Conservation (phyloP, 2,797 vertebrate species). For the Danio kyathit region DNA sequence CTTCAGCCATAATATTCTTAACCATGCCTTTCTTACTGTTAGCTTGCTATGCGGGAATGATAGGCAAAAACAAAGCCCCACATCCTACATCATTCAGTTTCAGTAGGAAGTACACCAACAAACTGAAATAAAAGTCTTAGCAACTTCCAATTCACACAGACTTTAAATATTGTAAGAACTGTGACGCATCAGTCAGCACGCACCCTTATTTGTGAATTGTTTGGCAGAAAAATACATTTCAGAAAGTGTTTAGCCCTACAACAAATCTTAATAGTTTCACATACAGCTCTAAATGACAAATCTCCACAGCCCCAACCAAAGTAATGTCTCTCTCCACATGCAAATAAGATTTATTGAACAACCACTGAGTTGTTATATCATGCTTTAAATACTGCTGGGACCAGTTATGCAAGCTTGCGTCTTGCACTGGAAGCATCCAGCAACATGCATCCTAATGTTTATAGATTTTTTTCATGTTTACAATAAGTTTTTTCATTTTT, state of each 20-base stretch:
- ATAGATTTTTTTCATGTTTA: too few species aligned
- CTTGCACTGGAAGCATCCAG: not conserved
- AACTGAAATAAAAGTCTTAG: too few species aligned
- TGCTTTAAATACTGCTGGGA: not conserved
- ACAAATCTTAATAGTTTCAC: not conserved
- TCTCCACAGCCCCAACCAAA: not conserved
- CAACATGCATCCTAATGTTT: not conserved
- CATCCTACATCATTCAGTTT: too few species aligned
- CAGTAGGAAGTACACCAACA: too few species aligned
- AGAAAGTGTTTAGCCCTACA: constrained; percentile 17
- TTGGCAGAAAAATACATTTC: constrained; percentile 24
- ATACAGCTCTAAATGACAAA: constrained; percentile 25
- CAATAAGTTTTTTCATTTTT: too few species aligned
- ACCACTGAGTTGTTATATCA: constrained; percentile 1
- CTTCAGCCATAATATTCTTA: too few species aligned
- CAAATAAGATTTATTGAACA: constrained; percentile 4
- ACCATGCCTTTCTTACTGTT: too few species aligned
- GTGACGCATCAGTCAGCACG: constrained; percentile 8
- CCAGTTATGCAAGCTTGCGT: not conserved
- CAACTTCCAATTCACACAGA: too few species aligned
- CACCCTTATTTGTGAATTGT: constrained; percentile 33
- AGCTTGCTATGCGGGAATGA: too few species aligned
- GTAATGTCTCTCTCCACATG: not conserved
- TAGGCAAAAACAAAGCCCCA: too few species aligned
- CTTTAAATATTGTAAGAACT: not conserved